Evolutionary conservation across 2,797 vertebrate species (phyloP).

Genomic region (Sebastes vulpes): DNA sequence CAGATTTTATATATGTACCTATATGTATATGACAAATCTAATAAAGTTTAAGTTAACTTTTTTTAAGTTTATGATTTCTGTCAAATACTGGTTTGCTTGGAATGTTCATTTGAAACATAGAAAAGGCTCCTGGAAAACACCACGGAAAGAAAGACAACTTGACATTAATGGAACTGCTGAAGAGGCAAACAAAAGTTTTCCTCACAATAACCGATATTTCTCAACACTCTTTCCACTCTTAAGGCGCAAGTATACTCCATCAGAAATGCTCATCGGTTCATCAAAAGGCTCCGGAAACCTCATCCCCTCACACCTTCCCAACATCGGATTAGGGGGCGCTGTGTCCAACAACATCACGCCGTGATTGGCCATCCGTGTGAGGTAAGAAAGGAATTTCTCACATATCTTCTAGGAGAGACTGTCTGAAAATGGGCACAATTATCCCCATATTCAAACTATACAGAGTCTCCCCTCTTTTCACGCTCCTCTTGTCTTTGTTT

Average conservation of each 20-base stretch:
- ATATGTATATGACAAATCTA: no score
- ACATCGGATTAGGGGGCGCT: background rate
- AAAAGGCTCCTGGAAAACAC: no score
- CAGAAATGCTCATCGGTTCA: background rate
- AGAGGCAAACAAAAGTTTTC: background rate
- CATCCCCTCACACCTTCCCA: background rate
- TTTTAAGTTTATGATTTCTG: background rate
- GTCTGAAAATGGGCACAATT: no score
- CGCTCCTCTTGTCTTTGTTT: background rate
- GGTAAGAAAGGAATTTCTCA: background rate
- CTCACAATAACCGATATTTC: background rate
- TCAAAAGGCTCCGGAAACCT: background rate
- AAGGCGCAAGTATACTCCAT: background rate
- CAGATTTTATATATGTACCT: no score
- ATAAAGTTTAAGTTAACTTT: no score
- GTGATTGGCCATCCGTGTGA: background rate
- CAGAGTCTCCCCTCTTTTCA: background rate
- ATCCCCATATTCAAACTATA: no score
- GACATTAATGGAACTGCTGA: no score
- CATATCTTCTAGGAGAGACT: background rate
- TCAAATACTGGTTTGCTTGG: background rate
- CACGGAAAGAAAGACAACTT: no score
- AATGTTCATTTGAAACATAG: background rate
- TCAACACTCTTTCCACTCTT: background rate
- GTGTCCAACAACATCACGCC: background rate